Conservation (phyloP, 2,113 vertebrate species). For the Lamprotornis superbus region DNA sequence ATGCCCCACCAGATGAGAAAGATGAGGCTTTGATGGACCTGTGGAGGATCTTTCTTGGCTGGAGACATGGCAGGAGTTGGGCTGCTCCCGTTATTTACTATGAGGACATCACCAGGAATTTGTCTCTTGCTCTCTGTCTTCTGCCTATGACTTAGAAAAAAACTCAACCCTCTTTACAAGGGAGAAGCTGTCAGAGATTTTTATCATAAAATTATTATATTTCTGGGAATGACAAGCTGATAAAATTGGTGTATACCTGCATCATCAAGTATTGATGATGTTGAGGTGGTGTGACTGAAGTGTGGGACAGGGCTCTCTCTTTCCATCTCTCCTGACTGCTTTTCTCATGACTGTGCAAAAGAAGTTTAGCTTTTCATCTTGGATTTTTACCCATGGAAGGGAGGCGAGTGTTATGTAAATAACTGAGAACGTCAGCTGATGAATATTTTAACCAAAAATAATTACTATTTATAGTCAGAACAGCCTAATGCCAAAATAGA, state of each 20-base stretch:
- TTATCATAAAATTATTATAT: background rate
- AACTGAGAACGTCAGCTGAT: background rate
- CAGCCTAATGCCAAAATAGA: slow-evolving; percentile 1
- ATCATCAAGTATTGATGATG: background rate
- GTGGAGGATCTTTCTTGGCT: background rate
- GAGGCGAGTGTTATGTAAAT: background rate
- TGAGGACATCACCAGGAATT: background rate
- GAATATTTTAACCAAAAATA: slow-evolving; percentile 10
- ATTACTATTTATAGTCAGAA: background rate
- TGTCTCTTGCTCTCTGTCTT: rapidly evolving
- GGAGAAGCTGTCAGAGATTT: background rate
- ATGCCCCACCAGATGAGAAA: background rate
- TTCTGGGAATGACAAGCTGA: background rate
- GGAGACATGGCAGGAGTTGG: background rate
- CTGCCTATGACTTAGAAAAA: background rate
- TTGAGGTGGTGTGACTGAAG: background rate
- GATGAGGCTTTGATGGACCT: background rate
- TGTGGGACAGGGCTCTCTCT: background rate
- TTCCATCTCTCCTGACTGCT: background rate
- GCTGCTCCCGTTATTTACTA: background rate
- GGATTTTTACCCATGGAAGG: background rate
- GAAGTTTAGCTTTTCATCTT: background rate
- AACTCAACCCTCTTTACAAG: background rate
- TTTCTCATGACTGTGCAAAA: background rate
- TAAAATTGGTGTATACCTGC: background rate